Evolutionary conservation across 2,888 invertebrate genomes (phyloP).

Genomic region (Ornithoptera priamus): DNA sequence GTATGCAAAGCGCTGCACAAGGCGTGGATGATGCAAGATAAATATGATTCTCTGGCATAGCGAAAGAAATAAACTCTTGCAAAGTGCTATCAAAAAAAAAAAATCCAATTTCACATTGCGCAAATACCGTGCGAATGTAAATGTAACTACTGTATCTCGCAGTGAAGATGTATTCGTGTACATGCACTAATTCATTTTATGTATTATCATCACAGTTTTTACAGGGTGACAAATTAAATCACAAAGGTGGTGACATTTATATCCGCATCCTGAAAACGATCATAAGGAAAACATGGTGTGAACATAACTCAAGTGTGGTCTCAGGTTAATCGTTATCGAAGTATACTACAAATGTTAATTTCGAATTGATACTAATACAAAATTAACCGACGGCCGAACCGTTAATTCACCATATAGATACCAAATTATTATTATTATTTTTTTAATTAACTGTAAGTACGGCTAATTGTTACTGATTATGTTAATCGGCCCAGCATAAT

Average conservation of each 20-base stretch:
- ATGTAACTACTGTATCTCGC: slow-evolving; percentile 49
- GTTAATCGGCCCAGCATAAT: slow-evolving; percentile 69
- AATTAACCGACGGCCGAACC: slow-evolving; percentile 60
- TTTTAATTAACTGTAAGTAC: slow-evolving; percentile 50
- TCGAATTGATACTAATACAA: slow-evolving; percentile 57
- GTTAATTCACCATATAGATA: slow-evolving; percentile 71
- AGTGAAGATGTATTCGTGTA: slow-evolving; percentile 37
- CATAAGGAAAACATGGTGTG: slow-evolving; percentile 49
- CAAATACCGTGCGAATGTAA: slow-evolving; percentile 60
- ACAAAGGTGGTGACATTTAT: slow-evolving; percentile 54
- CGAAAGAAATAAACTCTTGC: slow-evolving; percentile 51
- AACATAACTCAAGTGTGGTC: slow-evolving; percentile 65
- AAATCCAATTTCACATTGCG: slow-evolving; percentile 46
- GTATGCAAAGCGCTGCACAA: slow-evolving; percentile 78
- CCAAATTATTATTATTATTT: slow-evolving; percentile 57
- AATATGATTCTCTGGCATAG: slow-evolving; percentile 40
- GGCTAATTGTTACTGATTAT: slow-evolving; percentile 49
- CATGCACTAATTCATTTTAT: slow-evolving; percentile 36
- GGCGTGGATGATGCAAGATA: slow-evolving; percentile 67
- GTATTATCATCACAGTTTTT: slow-evolving; percentile 26
- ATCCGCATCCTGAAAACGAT: slow-evolving; percentile 65
- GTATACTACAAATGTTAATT: slow-evolving; percentile 69
- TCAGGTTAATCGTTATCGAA: slow-evolving; percentile 76
- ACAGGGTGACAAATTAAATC: slow-evolving; percentile 36
- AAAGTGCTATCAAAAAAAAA: slow-evolving; percentile 40